Base-by-base conservation (phyloP, 2,113 vertebrate species). In the Pluvialis apricaria region DNA sequence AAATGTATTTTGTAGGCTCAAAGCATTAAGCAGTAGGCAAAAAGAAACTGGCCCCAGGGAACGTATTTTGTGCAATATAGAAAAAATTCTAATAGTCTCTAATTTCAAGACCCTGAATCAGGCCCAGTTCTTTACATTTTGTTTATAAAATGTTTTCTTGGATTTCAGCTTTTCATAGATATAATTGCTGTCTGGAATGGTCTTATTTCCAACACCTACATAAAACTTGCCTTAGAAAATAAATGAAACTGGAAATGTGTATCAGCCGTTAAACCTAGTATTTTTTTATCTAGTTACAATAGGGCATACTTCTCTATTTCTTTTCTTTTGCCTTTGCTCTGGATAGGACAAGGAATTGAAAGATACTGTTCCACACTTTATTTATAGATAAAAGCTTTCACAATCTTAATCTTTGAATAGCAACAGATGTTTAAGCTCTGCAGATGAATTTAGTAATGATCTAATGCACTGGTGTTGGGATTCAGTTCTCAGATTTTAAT, bases 331-430 rank as follows among this genome's bases (percentile, higher is more conserved):
- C 12, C n/a, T 65, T 88, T 88, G 20, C 19, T 68, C 69, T 90
- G 55, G 19, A 13, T 71, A 61, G 78, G 44, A 88, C 4, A 91
- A 92, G 96, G 95, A 97, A 97, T 86, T 69, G 96, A 97, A 96
- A 96, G 69, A 60, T 68, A 58, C 3, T 42, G 60, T 86, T 92
- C 34, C 68, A 78, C 26, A 16, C 9, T 95, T 90, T 96, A 95
- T 95, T 96, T 96, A 92, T 93, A 95, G 90, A 78, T 47, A 32
- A 83, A 93, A 86, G 5, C 38, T 94, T 96, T 90, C 76, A 64
- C 25, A 54, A 11, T 58, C 70, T 49, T 40, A 77, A 42, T 45
- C 32, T 88, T 47, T 85, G 15, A 80, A 73, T 77, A 94, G 25
- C 58, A 94, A 36, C 15, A 62, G 40, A 66, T 45, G 3, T 47